Evolutionary conservation across 2,113 vertebrate species (phyloP).

Genomic region (Apteryx mantelli): DNA sequence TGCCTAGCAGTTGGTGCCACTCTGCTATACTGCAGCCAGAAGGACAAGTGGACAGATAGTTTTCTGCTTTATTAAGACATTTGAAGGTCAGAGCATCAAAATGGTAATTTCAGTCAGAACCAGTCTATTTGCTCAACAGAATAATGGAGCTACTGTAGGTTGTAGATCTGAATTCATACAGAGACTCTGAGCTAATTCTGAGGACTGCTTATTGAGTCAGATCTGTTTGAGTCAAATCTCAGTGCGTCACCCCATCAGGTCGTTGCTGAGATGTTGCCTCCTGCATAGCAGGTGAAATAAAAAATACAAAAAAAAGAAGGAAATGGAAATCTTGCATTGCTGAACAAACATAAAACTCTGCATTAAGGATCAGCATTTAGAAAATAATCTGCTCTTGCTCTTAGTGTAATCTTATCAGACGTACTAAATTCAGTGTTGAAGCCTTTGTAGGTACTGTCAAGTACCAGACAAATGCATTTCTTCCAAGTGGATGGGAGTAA

Average conservation of each 20-base stretch:
- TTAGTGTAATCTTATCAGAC: conserved; percentile 45
- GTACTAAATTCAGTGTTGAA: conserved; percentile 24
- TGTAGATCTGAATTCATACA: conserved; percentile 50
- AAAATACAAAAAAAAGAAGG: background rate
- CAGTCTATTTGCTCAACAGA: conserved; percentile 53
- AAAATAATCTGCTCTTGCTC: conserved; percentile 41
- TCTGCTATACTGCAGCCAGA: background rate
- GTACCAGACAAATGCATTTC: background rate
- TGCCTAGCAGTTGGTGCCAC: background rate
- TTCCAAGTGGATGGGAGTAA: conserved; percentile 4
- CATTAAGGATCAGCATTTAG: conserved; percentile 21
- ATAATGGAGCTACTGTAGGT: conserved; percentile 32
- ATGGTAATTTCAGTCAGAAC: conserved; percentile 72
- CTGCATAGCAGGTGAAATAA: conserved; percentile 7
- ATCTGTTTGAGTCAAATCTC: conserved; percentile 59
- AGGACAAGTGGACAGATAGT: conserved; percentile 47
- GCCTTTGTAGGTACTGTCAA: background rate
- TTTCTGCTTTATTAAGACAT: conserved; percentile 72
- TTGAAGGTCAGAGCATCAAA: conserved; percentile 70
- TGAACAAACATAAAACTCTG: conserved; percentile 38
- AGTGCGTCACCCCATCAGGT: background rate
- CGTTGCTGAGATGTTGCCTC: background rate
- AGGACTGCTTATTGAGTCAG: conserved; percentile 52
- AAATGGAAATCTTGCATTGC: conserved; percentile 6
- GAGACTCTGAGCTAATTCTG: conserved; percentile 65